A percentile compares a stretch with the other conserved stretches of the same genome.
phyloP scores from a whole-genome alignment of 23 tunicate genomes.

The Trididemnum nubilum region DNA sequence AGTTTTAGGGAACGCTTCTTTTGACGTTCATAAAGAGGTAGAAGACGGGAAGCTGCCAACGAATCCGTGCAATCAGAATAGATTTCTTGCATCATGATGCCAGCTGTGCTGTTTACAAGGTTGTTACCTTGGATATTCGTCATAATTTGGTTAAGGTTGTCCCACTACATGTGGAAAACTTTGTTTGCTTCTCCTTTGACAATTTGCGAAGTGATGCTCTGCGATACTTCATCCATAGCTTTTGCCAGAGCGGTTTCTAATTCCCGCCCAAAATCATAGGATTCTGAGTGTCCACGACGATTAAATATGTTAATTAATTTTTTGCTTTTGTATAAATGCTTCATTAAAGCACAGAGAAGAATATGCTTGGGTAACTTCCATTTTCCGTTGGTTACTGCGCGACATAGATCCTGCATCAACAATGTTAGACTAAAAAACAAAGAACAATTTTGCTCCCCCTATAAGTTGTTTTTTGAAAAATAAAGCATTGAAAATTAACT shows the following conservation, averaged over 20 bases:
- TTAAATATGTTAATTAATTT: background rate
- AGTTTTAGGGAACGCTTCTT: no score
- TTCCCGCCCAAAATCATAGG: slow-evolving; percentile 11
- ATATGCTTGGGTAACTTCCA: background rate
- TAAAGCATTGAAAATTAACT: no score
- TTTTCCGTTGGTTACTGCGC: background rate
- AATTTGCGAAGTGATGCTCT: background rate
- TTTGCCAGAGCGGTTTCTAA: background rate
- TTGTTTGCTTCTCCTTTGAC: background rate
- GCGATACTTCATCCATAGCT: background rate
- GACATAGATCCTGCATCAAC: background rate
- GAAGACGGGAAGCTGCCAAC: no score
- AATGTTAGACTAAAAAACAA: background rate
- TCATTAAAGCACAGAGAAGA: background rate
- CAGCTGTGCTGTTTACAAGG: background rate
- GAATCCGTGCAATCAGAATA: no score
- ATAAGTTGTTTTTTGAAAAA: no score
- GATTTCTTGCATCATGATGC: background rate
- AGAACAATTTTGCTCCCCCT: no score
- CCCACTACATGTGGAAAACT: background rate
- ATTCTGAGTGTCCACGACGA: background rate
- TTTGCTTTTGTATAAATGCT: background rate
- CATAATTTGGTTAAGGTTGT: background rate
- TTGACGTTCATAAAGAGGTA: no score
- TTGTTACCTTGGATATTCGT: background rate